Percentiles rank a stretch among this genome's conserved stretches.
phyloP scores from a whole-genome alignment of 2,888 invertebrate species.

The Sphinx pinastri region DNA sequence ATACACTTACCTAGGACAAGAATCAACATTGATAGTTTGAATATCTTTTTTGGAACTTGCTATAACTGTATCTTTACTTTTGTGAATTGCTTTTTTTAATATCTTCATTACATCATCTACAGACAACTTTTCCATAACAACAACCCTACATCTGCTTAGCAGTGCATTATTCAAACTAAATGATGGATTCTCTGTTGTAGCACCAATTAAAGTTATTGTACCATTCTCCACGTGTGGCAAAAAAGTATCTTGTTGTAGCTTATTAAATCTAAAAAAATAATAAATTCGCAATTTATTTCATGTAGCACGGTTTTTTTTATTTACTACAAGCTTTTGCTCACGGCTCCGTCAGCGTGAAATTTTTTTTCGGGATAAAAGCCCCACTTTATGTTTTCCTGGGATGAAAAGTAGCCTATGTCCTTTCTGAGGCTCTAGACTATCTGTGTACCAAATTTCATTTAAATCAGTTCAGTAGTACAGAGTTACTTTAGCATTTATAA shows the following conservation, averaged over 20 bases:
- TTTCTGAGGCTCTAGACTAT: too few relatives aligned
- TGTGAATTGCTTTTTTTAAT: conserved; percentile 82
- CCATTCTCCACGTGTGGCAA: conserved; percentile 92
- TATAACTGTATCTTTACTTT: conserved; percentile 54
- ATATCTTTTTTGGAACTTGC: conserved; percentile 42
- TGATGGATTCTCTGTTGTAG: conserved; percentile 95
- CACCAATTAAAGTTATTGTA: conserved; percentile 90
- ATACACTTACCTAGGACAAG: conserved; percentile 1
- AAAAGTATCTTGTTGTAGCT: conserved; percentile 92
- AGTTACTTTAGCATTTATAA: too few relatives aligned
- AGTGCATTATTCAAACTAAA: conserved; percentile 92
- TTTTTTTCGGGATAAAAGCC: too few relatives aligned
- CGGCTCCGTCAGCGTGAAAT: too few relatives aligned
- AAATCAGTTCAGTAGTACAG: too few relatives aligned
- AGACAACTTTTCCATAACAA: conserved; percentile 88
- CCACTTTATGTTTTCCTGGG: too few relatives aligned
- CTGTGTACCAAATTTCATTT: too few relatives aligned
- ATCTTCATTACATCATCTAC: conserved; percentile 85
- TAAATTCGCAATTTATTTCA: neutral
- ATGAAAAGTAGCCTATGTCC: too few relatives aligned
- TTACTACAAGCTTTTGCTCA: too few relatives aligned
- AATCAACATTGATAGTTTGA: neutral
- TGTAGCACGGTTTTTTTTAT: too few relatives aligned
- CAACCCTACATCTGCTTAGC: conserved; percentile 90
- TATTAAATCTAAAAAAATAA: conserved; percentile 86